Conservation (phyloP, 2,797 vertebrate genomes). For the Martes flavigula region DNA sequence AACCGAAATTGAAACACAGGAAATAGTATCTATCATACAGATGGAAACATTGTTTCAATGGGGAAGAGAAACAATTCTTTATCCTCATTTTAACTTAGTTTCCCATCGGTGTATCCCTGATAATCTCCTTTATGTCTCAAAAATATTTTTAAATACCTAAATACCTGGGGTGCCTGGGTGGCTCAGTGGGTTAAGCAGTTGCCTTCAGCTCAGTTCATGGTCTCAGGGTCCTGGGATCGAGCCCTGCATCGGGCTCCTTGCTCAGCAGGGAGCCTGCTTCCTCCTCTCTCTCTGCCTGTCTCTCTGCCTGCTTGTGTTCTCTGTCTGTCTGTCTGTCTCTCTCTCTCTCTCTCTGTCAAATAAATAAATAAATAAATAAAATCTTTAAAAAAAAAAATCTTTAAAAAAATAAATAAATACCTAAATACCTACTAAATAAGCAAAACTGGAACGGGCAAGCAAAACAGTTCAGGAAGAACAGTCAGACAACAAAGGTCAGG, state of each 20-base stretch:
- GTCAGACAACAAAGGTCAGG: neutral
- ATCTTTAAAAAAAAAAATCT: no score
- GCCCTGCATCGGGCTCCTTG: no score
- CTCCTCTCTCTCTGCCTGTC: no score
- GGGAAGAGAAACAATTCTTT: neutral
- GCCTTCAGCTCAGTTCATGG: no score
- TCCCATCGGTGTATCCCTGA: neutral
- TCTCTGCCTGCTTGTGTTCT: no score
- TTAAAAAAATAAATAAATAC: no score
- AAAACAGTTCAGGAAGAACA: constrained; percentile 13
- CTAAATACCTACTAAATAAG: neutral
- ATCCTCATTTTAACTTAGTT: neutral
- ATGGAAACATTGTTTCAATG: neutral
- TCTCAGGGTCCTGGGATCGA: no score
- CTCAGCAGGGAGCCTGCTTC: no score
- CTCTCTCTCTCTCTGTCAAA: no score
- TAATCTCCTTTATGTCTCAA: neutral
- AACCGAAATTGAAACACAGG: neutral
- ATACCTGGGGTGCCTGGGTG: neutral
- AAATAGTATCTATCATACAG: neutral
- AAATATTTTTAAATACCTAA: neutral
- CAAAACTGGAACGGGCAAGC: neutral
- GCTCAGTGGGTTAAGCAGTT: no score
- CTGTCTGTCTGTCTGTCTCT: no score
- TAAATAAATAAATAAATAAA: no score